Base-by-base conservation (phyloP, 2,797 vertebrate species). In the Notamacropus eugenii region DNA sequence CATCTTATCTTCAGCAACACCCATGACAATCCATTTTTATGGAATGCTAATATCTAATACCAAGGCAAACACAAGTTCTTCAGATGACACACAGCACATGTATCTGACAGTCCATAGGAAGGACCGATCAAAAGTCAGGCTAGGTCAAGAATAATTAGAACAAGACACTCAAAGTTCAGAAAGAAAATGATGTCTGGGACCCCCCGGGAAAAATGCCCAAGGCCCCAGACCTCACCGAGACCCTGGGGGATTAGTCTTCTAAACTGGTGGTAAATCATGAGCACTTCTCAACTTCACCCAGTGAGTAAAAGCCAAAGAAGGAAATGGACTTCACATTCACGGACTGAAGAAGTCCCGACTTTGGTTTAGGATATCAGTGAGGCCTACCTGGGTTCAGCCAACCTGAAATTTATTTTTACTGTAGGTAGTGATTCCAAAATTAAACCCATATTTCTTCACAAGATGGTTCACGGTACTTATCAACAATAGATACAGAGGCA, bases 101-200 rank as follows among this genome's bases (percentile, higher is more conserved):
- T 94, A 96, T 96, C 95, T 97, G 96, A 67, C 82, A 91, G 93
- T 62, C 62, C 91, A 96, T 93, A 97, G 91, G 82, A 59, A 96
- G 91, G 96, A 74, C 96, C 95, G 87, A 92, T 93, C 90, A 93
- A 54, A 94, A 90, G 27, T 28, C 54, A 54, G 24, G 62, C 57
- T 62, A 54, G 82, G 55, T 31, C 22, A 93, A 93, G 67, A 28
- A 91, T 91, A 57, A 95, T 14, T 50, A 92, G 90, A 2, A 93
- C n/a, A 34, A 34, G 58, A n/a, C 19, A 22, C 67, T 40, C 67
- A 12, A 40, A 40, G n/a, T 74, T 8, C n/a, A 22, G 67, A 74
- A 40, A 40, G 67, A 40, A 82, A 46, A 46, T 2, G 19, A 22
- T 46, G 67, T 6, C 16, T n/a, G 34, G 62, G 62, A 6, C 52